Percentiles rank a stretch among this genome's conserved stretches.
These are phyloP conservation scores for Hippocampus abdominalis DNA, from an alignment of 2,113 vertebrate genomes.

Conservation along the genomic window DNA sequence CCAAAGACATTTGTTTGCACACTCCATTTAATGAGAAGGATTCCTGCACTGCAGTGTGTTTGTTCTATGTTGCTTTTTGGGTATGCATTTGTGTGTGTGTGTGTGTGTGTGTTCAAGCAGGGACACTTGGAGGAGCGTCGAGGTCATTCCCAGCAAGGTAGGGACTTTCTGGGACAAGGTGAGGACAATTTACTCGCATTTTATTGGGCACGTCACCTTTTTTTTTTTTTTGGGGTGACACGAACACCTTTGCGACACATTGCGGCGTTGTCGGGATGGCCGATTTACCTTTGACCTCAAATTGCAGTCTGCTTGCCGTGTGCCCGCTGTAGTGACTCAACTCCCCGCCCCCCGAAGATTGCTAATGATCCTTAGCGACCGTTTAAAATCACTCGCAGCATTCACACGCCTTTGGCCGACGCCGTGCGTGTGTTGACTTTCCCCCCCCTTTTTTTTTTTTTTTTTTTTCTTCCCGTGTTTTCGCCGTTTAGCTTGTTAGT, in stretches of 20 bases:
- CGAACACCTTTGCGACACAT: conserved; percentile 31
- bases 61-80: too few species aligned
- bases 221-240: conserved; percentile 42
- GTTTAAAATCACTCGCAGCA: conserved; percentile 21
- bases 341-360: conserved; percentile 30
- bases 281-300: conserved; percentile 57
- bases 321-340: conserved; percentile 13
- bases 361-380: conserved; percentile 49
- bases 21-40: not conserved
- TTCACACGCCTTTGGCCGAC: conserved; percentile 43
- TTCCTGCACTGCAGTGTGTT: not conserved
- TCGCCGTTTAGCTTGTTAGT: conserved; percentile 54
- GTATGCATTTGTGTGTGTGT: conserved; percentile 10
- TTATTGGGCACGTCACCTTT: conserved; percentile 59
- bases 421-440: conserved; percentile 41
- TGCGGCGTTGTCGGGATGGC: conserved; percentile 36
- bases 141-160: conserved; percentile 33
- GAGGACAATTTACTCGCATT: conserved; percentile 28
- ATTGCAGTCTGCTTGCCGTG: conserved; percentile 30
- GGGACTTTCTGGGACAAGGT: conserved; percentile 51
- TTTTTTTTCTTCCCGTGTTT: conserved; percentile 51
- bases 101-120: conserved; percentile 19
- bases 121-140: conserved; percentile 20
- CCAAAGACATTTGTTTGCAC: not conserved
- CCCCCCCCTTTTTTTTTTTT: too few species aligned